Evolutionary conservation across 2,113 vertebrate species (phyloP).

Genomic region (Chaetops frenatus): DNA sequence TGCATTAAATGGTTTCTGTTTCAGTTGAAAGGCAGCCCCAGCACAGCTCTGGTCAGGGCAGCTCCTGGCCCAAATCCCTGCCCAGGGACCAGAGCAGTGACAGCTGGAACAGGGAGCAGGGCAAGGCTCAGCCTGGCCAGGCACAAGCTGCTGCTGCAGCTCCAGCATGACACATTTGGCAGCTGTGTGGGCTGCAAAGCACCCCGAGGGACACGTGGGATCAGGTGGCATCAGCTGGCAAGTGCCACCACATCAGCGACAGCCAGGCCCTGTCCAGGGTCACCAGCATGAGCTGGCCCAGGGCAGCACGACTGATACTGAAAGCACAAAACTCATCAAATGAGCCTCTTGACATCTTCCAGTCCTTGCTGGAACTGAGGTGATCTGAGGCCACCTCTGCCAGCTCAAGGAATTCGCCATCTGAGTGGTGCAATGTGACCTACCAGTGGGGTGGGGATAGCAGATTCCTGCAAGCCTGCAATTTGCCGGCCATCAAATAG

Average conservation of each 20-base stretch:
- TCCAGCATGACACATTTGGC: rapidly evolving
- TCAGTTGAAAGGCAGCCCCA: background rate
- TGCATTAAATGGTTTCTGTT: background rate
- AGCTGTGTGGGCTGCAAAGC: rapidly evolving
- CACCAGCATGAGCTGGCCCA: background rate
- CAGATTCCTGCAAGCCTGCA: background rate
- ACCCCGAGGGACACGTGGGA: rapidly evolving
- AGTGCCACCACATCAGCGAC: rapidly evolving
- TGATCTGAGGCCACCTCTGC: background rate
- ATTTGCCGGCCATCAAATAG: background rate
- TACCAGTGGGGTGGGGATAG: rapidly evolving
- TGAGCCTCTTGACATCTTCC: background rate
- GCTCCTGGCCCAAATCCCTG: background rate
- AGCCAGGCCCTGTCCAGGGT: background rate
- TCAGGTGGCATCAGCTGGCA: rapidly evolving
- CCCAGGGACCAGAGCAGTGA: rapidly evolving
- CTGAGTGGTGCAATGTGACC: background rate
- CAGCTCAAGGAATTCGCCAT: background rate
- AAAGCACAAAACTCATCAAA: background rate
- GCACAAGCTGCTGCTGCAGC: background rate
- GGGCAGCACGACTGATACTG: background rate
- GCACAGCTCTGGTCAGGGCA: background rate
- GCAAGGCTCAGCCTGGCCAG: background rate
- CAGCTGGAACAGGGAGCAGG: background rate
- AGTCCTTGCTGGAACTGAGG: background rate